These are phyloP conservation scores for Syngnathus rostellatus DNA, from an alignment of 2,797 vertebrate species.

Conservation along the genomic window DNA sequence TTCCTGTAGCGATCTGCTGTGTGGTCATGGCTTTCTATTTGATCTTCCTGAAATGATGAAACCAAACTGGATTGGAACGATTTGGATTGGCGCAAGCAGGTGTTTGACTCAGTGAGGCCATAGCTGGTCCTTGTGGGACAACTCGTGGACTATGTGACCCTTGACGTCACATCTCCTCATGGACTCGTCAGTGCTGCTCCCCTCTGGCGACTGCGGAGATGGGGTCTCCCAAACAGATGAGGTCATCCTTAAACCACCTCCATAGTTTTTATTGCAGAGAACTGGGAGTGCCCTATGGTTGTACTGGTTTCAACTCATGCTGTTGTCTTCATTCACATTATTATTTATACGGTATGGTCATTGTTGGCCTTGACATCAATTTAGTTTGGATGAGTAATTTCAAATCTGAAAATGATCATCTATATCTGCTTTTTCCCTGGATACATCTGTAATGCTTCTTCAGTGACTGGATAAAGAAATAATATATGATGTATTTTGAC, in stretches of 20 bases:
- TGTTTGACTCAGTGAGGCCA: constrained; percentile 27
- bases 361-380: constrained; percentile 29
- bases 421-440: constrained; percentile 13
- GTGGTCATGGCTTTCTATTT: constrained; percentile 84
- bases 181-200: constrained; percentile 40
- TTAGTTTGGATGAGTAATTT: constrained; percentile 24
- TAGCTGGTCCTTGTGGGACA: constrained; percentile 32
- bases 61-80: constrained; percentile 18
- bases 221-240: constrained; percentile 25
- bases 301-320: constrained; percentile 8
- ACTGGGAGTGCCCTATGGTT: background rate
- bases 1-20: constrained; percentile 80
- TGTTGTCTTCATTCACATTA: constrained; percentile 25
- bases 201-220: constrained; percentile 41
- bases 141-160: constrained; percentile 22
- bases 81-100: constrained; percentile 23
- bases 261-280: constrained; percentile 18
- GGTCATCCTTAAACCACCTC: constrained; percentile 24
- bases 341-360: constrained; percentile 33
- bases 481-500: constrained; percentile 50
- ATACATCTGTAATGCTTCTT: constrained; percentile 27
- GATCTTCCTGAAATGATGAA: constrained; percentile 77
- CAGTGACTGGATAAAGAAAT: constrained; percentile 34
- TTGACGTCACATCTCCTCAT: constrained; percentile 26
- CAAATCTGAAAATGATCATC: constrained; percentile 15